phyloP scores from a whole-genome alignment of 2,797 vertebrate genomes.

The Yasuhikotakia modesta region DNA sequence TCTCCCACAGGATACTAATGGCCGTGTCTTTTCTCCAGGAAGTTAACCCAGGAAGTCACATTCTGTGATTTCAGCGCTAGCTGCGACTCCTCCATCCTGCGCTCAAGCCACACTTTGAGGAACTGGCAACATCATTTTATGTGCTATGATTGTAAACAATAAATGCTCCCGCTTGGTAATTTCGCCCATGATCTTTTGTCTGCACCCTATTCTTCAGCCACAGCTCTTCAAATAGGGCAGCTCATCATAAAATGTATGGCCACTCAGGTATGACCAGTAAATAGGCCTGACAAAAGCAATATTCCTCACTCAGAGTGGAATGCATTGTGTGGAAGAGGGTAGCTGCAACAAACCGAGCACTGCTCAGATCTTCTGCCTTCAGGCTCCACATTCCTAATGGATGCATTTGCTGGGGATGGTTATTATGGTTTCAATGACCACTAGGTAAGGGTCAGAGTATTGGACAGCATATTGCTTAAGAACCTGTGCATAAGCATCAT shows the following conservation, averaged over 20 bases:
- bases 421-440: constrained; percentile 23
- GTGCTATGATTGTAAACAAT: not conserved
- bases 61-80: not conserved
- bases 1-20: constrained; percentile 37
- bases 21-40: constrained; percentile 14
- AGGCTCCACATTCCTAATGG: not conserved
- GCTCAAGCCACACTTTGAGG: not conserved
- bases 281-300: constrained; percentile 18
- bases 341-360: not conserved
- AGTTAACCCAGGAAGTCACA: constrained; percentile 6
- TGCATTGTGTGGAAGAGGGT: constrained; percentile 7
- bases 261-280: not conserved
- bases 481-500: constrained; percentile 13
- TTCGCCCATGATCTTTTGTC: constrained; percentile 14
- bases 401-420: constrained; percentile 5
- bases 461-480: constrained; percentile 5
- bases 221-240: not conserved
- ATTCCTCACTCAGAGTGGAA: not conserved
- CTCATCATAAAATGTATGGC: not conserved
- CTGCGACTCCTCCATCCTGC: not conserved
- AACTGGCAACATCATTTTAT: not conserved
- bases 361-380: not conserved
- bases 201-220: not conserved
- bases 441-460: not conserved
- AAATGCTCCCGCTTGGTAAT: not conserved